phyloP scores from a whole-genome alignment of 2,888 invertebrate species.

The Drosophila atripex region DNA sequence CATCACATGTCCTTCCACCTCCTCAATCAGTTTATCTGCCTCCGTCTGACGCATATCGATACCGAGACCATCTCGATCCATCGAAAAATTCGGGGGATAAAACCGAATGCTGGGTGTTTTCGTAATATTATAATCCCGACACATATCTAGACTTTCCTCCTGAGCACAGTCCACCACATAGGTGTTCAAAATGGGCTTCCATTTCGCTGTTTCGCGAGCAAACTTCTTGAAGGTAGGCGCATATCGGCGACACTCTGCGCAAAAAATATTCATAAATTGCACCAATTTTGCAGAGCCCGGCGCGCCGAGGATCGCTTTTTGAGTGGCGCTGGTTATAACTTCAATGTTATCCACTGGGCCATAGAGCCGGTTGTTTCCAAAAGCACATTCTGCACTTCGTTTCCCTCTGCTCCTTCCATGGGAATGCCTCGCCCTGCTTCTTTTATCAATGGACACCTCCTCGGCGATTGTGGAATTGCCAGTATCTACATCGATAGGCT shows the following conservation, averaged over 20 bases:
- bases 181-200: constrained; percentile 43
- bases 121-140: constrained; percentile 46
- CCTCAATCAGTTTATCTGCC: background rate
- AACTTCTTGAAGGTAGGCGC: constrained; percentile 86
- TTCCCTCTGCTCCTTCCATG: too few relatives aligned
- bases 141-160: constrained; percentile 47
- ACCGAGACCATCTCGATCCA: background rate
- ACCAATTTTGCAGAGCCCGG: constrained; percentile 80
- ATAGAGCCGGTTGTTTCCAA: constrained; percentile 32
- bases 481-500: too few relatives aligned
- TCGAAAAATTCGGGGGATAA: constrained; percentile 15
- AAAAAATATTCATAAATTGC: constrained; percentile 97
- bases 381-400: too few relatives aligned
- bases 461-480: too few relatives aligned
- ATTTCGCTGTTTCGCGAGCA: constrained; percentile 32
- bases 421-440: too few relatives aligned
- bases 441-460: too few relatives aligned
- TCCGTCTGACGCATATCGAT: background rate
- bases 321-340: constrained; percentile 29
- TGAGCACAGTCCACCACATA: constrained; percentile 59
- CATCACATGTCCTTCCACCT: constrained; percentile 12
- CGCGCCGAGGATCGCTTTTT: constrained; percentile 17
- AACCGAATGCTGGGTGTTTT: constrained; percentile 46
- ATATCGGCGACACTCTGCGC: constrained; percentile 95
- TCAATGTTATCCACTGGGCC: constrained; percentile 48